phyloP scores from a whole-genome alignment of 2,888 invertebrate genomes.

The Yponomeuta evonymella region DNA sequence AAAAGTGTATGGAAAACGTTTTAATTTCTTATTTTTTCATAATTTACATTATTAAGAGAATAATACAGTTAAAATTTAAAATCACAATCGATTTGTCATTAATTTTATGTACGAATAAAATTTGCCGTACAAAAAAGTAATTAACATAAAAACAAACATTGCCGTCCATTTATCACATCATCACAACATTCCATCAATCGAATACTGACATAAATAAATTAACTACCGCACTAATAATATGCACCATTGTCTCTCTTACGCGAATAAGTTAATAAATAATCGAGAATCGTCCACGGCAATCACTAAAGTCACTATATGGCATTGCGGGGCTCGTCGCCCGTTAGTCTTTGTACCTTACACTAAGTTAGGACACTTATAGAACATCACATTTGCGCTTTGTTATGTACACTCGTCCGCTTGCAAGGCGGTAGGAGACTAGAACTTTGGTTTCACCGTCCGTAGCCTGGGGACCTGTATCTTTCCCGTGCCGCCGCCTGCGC shows the following conservation, averaged over 20 bases:
- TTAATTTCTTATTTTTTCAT: slow-evolving; percentile 39
- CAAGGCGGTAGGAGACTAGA: slow-evolving; percentile 57
- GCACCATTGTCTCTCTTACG: slow-evolving; percentile 63
- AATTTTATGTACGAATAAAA: slow-evolving; percentile 37
- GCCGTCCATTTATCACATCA: slow-evolving; percentile 46
- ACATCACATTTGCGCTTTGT: slow-evolving; percentile 75
- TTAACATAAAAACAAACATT: slow-evolving; percentile 16
- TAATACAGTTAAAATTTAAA: slow-evolving; percentile 49
- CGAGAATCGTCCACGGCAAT: slow-evolving; percentile 34
- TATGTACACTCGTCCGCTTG: slow-evolving; percentile 58
- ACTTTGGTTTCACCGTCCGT: slow-evolving; percentile 71
- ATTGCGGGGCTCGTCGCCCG: slow-evolving; percentile 51
- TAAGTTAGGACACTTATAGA: slow-evolving; percentile 69
- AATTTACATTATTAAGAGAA: slow-evolving; percentile 47
- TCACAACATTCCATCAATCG: slow-evolving; percentile 48
- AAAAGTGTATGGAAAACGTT: slow-evolving; percentile 12
- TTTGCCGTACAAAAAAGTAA: slow-evolving; percentile 29
- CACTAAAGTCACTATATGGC: slow-evolving; percentile 63
- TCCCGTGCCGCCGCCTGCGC: slow-evolving; percentile 45
- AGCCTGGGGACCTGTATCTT: slow-evolving; percentile 56
- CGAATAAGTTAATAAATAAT: slow-evolving; percentile 71
- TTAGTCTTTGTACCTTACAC: slow-evolving; percentile 65
- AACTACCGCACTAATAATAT: slow-evolving; percentile 59
- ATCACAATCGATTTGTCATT: slow-evolving; percentile 52
- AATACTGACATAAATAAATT: slow-evolving; percentile 75